phyloP scores from a whole-genome alignment of 2,113 vertebrate species.

The Irena cyanogastra region DNA sequence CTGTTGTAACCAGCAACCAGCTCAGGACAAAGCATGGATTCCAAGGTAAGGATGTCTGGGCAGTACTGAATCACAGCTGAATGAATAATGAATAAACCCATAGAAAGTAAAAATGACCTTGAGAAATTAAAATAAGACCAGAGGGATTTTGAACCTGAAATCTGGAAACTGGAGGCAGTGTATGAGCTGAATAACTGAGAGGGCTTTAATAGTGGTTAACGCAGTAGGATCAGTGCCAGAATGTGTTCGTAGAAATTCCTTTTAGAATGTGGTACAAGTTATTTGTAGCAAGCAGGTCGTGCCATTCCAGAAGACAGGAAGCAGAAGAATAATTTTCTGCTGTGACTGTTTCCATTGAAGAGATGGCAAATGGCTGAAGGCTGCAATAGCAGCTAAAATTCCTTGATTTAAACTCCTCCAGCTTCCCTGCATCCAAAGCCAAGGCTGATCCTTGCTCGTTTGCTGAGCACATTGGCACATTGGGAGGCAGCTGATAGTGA shows the following conservation, averaged over 20 bases:
- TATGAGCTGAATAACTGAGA: not conserved
- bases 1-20: accelerated
- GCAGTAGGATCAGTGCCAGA: not conserved
- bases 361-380: not conserved
- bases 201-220: not conserved
- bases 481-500: not conserved
- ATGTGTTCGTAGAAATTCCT: not conserved
- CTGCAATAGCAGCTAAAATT: not conserved
- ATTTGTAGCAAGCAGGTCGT: not conserved
- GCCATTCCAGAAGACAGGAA: not conserved
- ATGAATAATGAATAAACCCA: not conserved
- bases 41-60: not conserved
- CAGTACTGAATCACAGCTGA: not conserved
- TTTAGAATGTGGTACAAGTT: not conserved
- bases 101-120: not conserved
- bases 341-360: not conserved
- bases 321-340: not conserved
- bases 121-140: constrained; percentile 7
- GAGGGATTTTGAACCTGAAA: not conserved
- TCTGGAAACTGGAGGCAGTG: not conserved
- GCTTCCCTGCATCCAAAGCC: not conserved
- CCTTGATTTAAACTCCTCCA: not conserved
- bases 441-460: not conserved
- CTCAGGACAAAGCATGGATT: not conserved
- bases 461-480: not conserved